A percentile compares a stretch with the other conserved stretches of the same genome.
Conservation (phyloP, 92 coral and sea anemone genomes). For the Phenganax marumi region DNA sequence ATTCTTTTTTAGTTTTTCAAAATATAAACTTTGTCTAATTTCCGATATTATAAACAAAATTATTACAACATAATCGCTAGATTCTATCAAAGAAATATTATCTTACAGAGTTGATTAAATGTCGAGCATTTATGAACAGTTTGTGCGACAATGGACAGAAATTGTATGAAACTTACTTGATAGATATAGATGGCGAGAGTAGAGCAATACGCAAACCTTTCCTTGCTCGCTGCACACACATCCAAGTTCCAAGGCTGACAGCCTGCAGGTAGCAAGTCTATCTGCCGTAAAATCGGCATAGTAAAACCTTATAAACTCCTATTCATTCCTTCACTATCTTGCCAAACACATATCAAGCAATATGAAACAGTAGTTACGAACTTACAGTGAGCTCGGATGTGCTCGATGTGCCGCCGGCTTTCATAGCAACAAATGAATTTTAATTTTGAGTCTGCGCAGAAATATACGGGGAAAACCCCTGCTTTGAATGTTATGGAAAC, state of each 20-base stretch:
- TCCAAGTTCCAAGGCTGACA: constrained; percentile 99
- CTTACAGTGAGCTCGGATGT: no score
- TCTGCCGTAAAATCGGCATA: constrained; percentile 89
- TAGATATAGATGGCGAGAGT: constrained; percentile 93
- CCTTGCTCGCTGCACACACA: constrained; percentile 86
- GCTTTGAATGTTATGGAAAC: background rate
- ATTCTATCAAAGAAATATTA: no score
- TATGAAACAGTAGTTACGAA: background rate
- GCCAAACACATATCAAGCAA: background rate
- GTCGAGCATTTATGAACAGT: no score
- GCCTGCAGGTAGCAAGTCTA: constrained; percentile 93
- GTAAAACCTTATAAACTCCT: background rate
- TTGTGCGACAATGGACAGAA: no score
- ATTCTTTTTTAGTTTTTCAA: no score
- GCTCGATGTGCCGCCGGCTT: background rate
- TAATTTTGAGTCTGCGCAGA: constrained; percentile 22
- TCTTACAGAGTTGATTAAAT: no score
- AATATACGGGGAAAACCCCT: constrained; percentile 20
- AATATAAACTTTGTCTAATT: no score
- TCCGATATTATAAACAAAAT: no score
- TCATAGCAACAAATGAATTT: background rate
- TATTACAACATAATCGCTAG: no score
- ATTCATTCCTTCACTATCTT: background rate
- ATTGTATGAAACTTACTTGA: constrained; percentile 59
- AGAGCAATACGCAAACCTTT: constrained; percentile 92